Conservation (phyloP, 2,113 vertebrate species). For the Lutjanus erythropterus region DNA sequence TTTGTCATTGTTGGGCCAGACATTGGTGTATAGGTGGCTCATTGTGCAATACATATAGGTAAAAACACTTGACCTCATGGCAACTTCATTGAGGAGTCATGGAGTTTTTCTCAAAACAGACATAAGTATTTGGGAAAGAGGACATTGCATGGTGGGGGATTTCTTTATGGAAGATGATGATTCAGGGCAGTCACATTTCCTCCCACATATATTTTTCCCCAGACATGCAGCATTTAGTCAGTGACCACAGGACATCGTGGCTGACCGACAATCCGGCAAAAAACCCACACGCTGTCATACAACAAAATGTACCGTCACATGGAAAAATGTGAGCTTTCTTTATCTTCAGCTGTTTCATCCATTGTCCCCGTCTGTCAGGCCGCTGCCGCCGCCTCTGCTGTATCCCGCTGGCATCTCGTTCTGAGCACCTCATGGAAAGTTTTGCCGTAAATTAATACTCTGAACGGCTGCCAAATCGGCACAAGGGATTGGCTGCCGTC, state of each 20-base stretch:
- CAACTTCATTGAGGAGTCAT: no score
- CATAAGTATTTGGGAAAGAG: background rate
- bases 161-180: conserved; percentile 27
- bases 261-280: background rate
- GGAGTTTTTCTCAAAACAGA: background rate
- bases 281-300: background rate
- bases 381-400: background rate
- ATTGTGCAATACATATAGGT: no score
- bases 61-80: no score
- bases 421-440: conserved; percentile 22
- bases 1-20: no score
- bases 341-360: background rate
- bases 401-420: background rate
- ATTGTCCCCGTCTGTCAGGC: background rate
- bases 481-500: background rate
- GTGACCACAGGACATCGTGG: conserved; percentile 20
- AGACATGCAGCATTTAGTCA: conserved; percentile 41
- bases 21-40: no score
- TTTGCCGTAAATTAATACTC: conserved; percentile 35
- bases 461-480: conserved; percentile 11
- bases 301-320: background rate
- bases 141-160: conserved; percentile 10
- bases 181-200: conserved; percentile 32
- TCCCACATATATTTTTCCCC: conserved; percentile 28
- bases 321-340: background rate